Evolutionary conservation across 2,797 vertebrate species (phyloP), one percentile per base, ranked within the genome.

Genomic region (Balearica regulorum): DNA sequence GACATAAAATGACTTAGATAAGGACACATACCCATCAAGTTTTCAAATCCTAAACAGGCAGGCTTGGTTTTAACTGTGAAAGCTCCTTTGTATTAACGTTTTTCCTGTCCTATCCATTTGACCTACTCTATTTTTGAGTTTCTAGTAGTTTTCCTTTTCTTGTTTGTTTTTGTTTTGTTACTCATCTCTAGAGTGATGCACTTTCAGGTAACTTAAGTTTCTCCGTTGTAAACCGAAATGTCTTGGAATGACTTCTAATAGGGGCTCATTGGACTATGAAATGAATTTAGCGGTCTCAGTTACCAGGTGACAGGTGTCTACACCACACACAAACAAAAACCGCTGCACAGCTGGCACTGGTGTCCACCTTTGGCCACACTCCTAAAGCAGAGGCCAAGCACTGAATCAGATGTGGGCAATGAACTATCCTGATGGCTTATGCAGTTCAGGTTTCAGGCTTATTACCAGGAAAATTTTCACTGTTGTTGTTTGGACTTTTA

Each of bases 251-350:
- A 54, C 13, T 93, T 79, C 57, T 69, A 62, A 41, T 13, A 68
- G 49, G 15, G 37, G 4, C 29, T 88, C 19, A 84, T 25, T 44
- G 28, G 26, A 26, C 68, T 64, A 9, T 39, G 37, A 85, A 94
- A 68, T 64, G 3, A 87, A 24, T 57, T 51, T 83, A 76, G 35
- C 4, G 0, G 41, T 69, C 46, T 76, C 58, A 9, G 57, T 72
- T 73, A 78, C 31, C 72, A 60, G 49, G 55, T 46, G 53, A 24
- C 9, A 15, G n/a, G 13, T 46, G 55, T 49, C 5, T 11, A 66
- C 39, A 69, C 21, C 35, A 71, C 0, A 0, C n/a, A 15, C 25
- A 62, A 69, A 44, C 7, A 54, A 19, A 83, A 77, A 10, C 3
- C 3, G 0, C 61, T 62, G 61, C 49, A 43, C 26, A 87, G 37